phyloP scores from a whole-genome alignment of 2,113 vertebrate genomes.

The Tachysurus fulvidraco region DNA sequence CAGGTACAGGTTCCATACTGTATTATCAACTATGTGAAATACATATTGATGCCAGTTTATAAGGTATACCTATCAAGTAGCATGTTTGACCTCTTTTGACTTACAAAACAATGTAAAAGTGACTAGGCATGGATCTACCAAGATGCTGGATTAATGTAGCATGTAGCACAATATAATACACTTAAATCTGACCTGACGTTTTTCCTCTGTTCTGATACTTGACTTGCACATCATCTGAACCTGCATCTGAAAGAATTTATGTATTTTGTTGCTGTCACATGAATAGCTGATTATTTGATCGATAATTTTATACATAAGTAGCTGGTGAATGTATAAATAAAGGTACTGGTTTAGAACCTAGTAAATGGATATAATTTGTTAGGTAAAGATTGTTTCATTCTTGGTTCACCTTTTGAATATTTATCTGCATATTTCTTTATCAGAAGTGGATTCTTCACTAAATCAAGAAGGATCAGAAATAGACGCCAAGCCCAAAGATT shows the following conservation, averaged over 20 bases:
- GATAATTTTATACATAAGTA: not conserved
- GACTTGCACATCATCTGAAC: not conserved
- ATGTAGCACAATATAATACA: not conserved
- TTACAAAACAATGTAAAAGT: not conserved
- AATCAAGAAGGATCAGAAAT: conserved; percentile 55
- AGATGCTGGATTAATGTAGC: no score
- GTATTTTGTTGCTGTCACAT: not conserved
- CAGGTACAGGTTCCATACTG: conserved; percentile 71
- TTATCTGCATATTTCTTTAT: conserved; percentile 16
- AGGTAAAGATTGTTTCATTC: not conserved
- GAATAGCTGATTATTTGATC: not conserved
- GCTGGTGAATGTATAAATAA: not conserved
- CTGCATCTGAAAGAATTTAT: not conserved
- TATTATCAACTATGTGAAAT: not conserved
- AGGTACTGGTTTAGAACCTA: not conserved
- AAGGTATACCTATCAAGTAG: not conserved
- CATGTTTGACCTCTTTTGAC: not conserved
- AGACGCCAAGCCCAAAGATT: conserved; percentile 60
- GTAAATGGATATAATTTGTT: not conserved
- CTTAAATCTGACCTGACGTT: not conserved
- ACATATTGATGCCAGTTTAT: not conserved
- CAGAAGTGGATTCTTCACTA: conserved; percentile 67
- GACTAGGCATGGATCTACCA: not conserved
- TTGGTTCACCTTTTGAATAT: conserved; percentile 6
- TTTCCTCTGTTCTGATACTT: not conserved